A percentile compares a stretch with the other conserved stretches of the same genome.
phyloP scores from a whole-genome alignment of 2,113 vertebrate genomes.

The Gasterosteus nipponicus region DNA sequence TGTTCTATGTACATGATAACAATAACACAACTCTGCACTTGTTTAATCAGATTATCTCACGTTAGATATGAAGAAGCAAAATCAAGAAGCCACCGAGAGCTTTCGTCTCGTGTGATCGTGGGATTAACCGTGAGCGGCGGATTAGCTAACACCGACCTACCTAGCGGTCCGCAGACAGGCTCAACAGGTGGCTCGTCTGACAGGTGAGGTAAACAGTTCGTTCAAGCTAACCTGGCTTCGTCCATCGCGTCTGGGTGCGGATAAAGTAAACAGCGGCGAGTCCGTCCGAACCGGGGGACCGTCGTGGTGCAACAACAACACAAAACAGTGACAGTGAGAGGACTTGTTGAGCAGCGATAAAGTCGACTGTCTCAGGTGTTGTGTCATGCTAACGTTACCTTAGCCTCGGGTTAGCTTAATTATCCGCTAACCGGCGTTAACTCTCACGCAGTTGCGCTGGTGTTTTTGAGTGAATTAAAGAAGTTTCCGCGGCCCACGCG shows the following conservation, averaged over 20 bases:
- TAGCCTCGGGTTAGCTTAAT: constrained; percentile 60
- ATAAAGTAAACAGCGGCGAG: not conserved
- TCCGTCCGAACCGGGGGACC: not conserved
- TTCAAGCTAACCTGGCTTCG: constrained; percentile 22
- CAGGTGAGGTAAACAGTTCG: constrained; percentile 52
- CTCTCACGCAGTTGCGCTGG: not conserved
- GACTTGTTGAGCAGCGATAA: constrained; percentile 11
- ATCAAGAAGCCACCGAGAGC: not conserved
- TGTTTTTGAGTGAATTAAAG: constrained; percentile 8
- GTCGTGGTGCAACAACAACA: not conserved
- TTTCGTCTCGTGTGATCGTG: not conserved
- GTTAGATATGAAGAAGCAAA: not conserved
- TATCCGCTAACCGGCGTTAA: not conserved
- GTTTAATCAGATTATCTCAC: not conserved
- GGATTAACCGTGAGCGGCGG: constrained; percentile 33
- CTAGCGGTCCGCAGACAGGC: constrained; percentile 26
- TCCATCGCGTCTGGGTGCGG: not conserved
- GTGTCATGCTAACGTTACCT: constrained; percentile 50
- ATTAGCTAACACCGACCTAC: constrained; percentile 40
- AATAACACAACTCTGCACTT: not conserved
- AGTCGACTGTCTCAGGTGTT: not conserved
- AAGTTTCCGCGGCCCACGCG: not conserved
- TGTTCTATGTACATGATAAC: not conserved
- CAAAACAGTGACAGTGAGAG: not conserved
- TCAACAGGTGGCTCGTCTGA: constrained; percentile 61